phyloP scores from a whole-genome alignment of 2,888 invertebrate species.

The Pristionchus exspectatus region DNA sequence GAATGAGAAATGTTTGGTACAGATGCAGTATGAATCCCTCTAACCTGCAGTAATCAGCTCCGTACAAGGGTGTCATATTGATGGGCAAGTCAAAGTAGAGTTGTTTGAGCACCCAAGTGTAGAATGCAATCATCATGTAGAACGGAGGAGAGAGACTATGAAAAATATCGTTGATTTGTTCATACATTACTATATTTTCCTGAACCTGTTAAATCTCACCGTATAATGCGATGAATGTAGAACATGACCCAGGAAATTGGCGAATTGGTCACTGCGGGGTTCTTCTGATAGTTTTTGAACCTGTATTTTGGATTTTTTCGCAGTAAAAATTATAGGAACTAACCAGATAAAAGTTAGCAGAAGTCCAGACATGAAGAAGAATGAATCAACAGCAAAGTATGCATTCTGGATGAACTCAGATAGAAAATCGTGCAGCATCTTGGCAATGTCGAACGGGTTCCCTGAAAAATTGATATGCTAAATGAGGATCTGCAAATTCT shows the following conservation, averaged over 20 bases:
- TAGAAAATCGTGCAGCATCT: slow-evolving; percentile 45
- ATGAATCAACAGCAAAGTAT: slow-evolving; percentile 64
- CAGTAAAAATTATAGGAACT: not conserved
- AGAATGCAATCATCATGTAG: slow-evolving; percentile 24
- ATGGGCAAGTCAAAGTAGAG: not conserved
- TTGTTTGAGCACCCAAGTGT: slow-evolving; percentile 18
- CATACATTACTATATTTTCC: not conserved
- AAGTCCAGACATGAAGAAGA: slow-evolving; percentile 66
- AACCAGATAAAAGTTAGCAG: slow-evolving; percentile 56
- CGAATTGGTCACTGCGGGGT: slow-evolving; percentile 51
- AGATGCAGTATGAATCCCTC: not conserved
- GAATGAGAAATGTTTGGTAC: too few relatives aligned
- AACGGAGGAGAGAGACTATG: slow-evolving; percentile 3
- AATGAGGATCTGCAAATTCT: not conserved
- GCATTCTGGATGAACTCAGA: slow-evolving; percentile 61
- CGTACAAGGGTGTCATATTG: not conserved
- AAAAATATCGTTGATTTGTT: not conserved
- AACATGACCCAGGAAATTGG: slow-evolving; percentile 58
- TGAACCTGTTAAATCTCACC: not conserved
- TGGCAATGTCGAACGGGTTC: slow-evolving; percentile 57
- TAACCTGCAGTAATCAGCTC: not conserved
- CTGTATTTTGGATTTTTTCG: slow-evolving; percentile 44
- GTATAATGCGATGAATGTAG: slow-evolving; percentile 60
- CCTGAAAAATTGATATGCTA: slow-evolving; percentile 18
- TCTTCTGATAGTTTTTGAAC: slow-evolving; percentile 59